Conservation (phyloP, 2,797 vertebrate genomes). For the Enteromius thamalakanensis region DNA sequence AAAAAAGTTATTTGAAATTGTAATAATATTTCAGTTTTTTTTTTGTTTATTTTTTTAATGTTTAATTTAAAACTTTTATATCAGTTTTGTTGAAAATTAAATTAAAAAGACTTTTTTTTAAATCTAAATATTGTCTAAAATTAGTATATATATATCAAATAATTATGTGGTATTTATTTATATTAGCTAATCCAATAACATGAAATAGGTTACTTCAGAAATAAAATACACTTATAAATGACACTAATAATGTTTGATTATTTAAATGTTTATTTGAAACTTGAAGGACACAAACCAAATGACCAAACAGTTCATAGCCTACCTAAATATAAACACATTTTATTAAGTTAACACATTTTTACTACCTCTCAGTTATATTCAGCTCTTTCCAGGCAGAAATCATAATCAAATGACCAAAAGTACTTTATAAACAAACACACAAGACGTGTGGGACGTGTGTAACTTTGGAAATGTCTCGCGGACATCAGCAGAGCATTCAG, state of each 20-base stretch:
- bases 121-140: too few species aligned
- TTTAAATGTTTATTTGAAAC: background rate
- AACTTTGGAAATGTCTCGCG: background rate
- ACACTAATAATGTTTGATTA: background rate
- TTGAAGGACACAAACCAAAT: background rate
- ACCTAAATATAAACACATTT: background rate
- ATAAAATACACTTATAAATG: background rate
- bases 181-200: background rate
- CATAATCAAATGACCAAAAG: conserved; percentile 7
- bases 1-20: background rate
- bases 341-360: background rate
- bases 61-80: background rate
- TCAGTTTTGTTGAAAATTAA: background rate
- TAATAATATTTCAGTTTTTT: background rate
- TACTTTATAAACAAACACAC: conserved; percentile 1
- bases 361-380: background rate
- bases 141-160: background rate
- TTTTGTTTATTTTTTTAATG: too few species aligned
- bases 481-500: background rate
- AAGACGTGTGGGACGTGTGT: background rate
- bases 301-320: background rate
- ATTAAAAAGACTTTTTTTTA: background rate
- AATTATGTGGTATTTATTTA: background rate
- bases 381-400: background rate
- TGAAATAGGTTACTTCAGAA: background rate